These are phyloP conservation scores for Pycnonotus jocosus DNA, from an alignment of 2,113 vertebrate species.

Conservation along the genomic window DNA sequence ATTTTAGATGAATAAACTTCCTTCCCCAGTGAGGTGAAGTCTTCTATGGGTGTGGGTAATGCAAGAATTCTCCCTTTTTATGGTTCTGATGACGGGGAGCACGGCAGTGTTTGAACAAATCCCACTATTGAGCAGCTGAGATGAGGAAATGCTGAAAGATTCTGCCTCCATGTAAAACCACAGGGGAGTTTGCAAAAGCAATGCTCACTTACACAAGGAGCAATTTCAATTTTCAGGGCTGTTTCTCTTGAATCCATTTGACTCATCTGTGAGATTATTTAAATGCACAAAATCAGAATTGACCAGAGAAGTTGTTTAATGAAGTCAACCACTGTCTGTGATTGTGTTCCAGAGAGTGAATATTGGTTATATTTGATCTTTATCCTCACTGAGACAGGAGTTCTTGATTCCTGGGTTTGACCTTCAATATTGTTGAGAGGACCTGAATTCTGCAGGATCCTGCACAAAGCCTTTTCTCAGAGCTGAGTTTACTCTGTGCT, in stretches of 20 bases:
- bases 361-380: background rate
- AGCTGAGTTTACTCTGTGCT: background rate
- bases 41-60: background rate
- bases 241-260: background rate
- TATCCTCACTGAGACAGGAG: background rate
- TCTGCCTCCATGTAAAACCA: background rate
- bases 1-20: background rate
- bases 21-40: background rate
- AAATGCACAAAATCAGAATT: background rate
- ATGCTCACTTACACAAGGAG: background rate
- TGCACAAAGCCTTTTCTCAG: background rate
- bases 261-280: background rate
- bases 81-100: background rate
- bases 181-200: background rate
- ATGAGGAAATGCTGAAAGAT: background rate
- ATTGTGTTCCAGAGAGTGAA: background rate
- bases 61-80: background rate
- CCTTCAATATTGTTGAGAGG: background rate
- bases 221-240: background rate
- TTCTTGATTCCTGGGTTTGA: background rate
- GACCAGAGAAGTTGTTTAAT: background rate
- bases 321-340: background rate
- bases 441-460: background rate
- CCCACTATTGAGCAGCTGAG: background rate
- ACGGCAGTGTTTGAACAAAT: background rate